phyloP scores from a whole-genome alignment of 1,140 invertebrate species.

The Argopecten irradians region DNA sequence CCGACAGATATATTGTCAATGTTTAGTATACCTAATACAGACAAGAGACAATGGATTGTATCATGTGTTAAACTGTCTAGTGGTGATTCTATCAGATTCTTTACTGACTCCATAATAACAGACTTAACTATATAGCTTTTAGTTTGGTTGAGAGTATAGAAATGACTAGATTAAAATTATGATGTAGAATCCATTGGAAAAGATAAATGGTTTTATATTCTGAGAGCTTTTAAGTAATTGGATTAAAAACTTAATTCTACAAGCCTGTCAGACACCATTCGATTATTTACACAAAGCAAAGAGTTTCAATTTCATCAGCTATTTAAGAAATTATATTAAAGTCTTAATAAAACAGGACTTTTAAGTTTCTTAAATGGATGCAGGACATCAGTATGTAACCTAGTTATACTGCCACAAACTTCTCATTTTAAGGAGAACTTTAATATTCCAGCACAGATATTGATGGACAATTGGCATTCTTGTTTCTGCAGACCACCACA shows the following conservation, averaged over 20 bases:
- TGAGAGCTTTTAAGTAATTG: not conserved
- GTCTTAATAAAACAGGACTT: too few species aligned
- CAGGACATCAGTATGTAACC: too few species aligned
- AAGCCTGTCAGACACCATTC: not conserved
- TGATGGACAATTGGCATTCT: too few species aligned
- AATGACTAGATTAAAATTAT: not conserved
- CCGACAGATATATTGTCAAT: not conserved
- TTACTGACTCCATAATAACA: not conserved
- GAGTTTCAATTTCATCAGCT: too few species aligned
- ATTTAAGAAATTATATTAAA: too few species aligned
- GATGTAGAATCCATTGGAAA: not conserved
- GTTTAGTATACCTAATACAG: not conserved
- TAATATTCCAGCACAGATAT: too few species aligned
- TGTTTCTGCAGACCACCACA: too few species aligned
- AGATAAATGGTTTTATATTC: not conserved
- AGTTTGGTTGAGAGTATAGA: not conserved
- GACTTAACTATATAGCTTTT: not conserved
- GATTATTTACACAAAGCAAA: too few species aligned
- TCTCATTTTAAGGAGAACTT: too few species aligned
- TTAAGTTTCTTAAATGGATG: too few species aligned
- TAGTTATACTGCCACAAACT: too few species aligned
- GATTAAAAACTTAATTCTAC: not conserved
- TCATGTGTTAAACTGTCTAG: not conserved
- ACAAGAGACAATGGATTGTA: not conserved
- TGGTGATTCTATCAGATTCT: not conserved